These are phyloP conservation scores for Machimus rusticus DNA, from an alignment of 2,888 invertebrate species.

Conservation along the genomic window DNA sequence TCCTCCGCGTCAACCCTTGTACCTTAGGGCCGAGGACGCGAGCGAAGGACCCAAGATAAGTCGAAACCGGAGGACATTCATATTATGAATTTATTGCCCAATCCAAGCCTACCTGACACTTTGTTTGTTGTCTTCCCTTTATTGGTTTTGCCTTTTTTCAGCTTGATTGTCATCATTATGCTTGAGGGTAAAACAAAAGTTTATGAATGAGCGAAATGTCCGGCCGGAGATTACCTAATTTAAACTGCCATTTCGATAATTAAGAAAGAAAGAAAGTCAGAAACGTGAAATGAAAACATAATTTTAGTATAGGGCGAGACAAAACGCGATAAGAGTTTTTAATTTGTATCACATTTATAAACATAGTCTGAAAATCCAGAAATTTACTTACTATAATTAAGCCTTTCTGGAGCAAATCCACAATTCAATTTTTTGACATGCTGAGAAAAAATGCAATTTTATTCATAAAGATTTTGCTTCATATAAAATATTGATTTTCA, in stretches of 20 bases:
- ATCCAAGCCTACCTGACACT: slow-evolving; percentile 16
- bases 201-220: neutral
- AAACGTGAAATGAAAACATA: neutral
- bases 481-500: no score
- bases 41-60: neutral
- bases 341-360: neutral
- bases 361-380: no score
- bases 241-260: neutral
- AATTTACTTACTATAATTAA: no score
- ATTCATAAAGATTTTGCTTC: no score
- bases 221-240: neutral
- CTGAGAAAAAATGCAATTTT: no score
- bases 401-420: no score
- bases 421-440: no score
- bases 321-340: neutral
- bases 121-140: neutral
- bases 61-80: slow-evolving; percentile 9
- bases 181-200: neutral
- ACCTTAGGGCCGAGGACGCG: neutral
- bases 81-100: slow-evolving; percentile 35
- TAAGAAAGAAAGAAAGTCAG: neutral
- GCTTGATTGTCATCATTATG: neutral
- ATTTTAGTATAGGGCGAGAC: neutral
- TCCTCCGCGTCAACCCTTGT: slow-evolving; percentile 12
- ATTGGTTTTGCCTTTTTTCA: neutral